phyloP scores from a whole-genome alignment of 2,113 vertebrate species.

The Pungitius pungitius region DNA sequence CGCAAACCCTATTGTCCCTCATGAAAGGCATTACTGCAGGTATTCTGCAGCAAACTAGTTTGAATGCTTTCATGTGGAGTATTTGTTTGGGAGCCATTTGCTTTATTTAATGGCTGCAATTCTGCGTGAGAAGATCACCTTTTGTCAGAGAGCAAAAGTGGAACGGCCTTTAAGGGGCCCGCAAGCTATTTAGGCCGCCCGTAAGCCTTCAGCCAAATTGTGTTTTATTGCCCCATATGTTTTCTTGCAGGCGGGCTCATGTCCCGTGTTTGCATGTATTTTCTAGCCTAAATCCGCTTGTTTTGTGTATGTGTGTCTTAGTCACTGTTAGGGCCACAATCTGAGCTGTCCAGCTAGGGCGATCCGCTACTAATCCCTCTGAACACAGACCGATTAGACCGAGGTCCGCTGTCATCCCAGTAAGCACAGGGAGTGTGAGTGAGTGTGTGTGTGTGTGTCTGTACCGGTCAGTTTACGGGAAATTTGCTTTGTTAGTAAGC shows the following conservation, averaged over 20 bases:
- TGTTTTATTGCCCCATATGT: slow-evolving; percentile 50
- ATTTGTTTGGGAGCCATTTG: slow-evolving; percentile 4
- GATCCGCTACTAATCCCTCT: slow-evolving; percentile 72
- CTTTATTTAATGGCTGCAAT: slow-evolving; percentile 7
- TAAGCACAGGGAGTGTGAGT: slow-evolving; percentile 32
- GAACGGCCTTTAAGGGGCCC: background rate
- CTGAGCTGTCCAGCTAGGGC: slow-evolving; percentile 63
- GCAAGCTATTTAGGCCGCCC: slow-evolving; percentile 34
- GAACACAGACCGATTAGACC: slow-evolving; percentile 69
- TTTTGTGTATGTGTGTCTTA: slow-evolving; percentile 57
- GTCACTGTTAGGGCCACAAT: slow-evolving; percentile 54
- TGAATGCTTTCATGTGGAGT: slow-evolving; percentile 36
- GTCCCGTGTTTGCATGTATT: slow-evolving; percentile 45
- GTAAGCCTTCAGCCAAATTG: slow-evolving; percentile 43
- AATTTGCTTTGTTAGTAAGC: slow-evolving; percentile 81
- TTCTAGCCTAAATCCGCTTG: slow-evolving; percentile 54
- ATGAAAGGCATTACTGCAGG: slow-evolving; percentile 40
- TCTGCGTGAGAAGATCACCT: slow-evolving; percentile 9
- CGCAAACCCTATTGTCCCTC: slow-evolving; percentile 26
- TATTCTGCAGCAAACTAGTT: slow-evolving; percentile 22
- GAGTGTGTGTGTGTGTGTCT: slow-evolving; percentile 35
- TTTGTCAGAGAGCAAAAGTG: slow-evolving; percentile 18
- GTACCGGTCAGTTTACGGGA: slow-evolving; percentile 74
- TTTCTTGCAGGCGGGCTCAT: slow-evolving; percentile 2
- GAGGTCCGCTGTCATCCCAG: slow-evolving; percentile 49